phyloP scores from a whole-genome alignment of 2,797 vertebrate genomes.

The Pyrocephalus nanus region DNA sequence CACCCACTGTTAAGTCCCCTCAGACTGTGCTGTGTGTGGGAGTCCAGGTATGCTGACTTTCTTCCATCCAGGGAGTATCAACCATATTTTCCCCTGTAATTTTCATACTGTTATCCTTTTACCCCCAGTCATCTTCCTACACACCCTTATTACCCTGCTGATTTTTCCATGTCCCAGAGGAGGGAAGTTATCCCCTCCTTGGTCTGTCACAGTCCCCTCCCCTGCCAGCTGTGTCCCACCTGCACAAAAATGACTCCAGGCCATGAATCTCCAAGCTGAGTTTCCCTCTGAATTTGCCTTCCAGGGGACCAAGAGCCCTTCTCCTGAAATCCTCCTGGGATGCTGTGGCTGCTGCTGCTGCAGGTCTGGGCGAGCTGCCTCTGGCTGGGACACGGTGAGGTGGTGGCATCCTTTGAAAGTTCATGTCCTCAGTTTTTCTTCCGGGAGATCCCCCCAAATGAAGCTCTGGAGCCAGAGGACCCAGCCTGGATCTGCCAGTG shows the following conservation, averaged over 20 bases:
- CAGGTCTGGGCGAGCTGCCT: neutral
- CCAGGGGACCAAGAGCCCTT: neutral
- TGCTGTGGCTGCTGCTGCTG: constrained; percentile 40
- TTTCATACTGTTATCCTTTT: neutral
- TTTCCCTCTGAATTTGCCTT: neutral
- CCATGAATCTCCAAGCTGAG: neutral
- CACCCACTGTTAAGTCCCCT: neutral
- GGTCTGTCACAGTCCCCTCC: neutral
- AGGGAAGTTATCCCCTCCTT: neutral
- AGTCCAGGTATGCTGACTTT: neutral
- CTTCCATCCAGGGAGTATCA: neutral
- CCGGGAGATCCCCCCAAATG: neutral
- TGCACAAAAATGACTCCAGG: neutral
- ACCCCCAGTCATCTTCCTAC: neutral
- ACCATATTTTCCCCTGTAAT: neutral
- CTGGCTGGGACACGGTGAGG: neutral
- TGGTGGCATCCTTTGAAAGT: constrained; percentile 36
- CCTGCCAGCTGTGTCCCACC: neutral
- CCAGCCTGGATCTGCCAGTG: constrained; percentile 57
- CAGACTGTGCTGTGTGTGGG: neutral
- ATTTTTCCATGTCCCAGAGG: neutral
- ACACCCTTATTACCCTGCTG: neutral
- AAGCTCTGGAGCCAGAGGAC: neutral
- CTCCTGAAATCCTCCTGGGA: fast-evolving
- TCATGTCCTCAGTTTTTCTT: constrained; percentile 60